A percentile compares a stretch with the other conserved stretches of the same genome.
Evolutionary conservation across 2,113 vertebrate genomes (phyloP).

Genomic region (Mormyrus iriodes): DNA sequence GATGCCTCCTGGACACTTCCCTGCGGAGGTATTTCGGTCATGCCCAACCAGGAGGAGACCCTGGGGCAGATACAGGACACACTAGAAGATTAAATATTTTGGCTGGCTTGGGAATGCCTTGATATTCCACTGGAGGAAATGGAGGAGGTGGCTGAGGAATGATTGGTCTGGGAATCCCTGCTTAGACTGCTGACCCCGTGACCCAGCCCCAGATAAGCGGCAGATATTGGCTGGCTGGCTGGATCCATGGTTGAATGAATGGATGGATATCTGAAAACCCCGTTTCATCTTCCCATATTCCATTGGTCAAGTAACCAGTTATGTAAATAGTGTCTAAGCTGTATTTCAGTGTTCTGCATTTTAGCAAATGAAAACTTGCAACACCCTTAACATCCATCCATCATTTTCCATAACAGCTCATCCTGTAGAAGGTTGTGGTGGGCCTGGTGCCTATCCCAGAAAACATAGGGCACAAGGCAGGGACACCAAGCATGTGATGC

Average conservation of each 20-base stretch:
- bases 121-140: not conserved
- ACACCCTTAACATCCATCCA: not conserved
- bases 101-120: not conserved
- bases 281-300: not conserved
- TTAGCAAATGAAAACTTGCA: not conserved
- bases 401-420: not conserved
- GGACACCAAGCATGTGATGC: not conserved
- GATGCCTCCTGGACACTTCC: not conserved
- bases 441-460: not conserved
- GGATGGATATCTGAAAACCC: not conserved
- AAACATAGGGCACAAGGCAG: not conserved
- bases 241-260: no score
- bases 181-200: no score
- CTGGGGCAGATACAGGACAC: not conserved
- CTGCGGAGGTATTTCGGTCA: not conserved
- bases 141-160: not conserved
- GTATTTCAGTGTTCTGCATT: not conserved
- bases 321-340: not conserved
- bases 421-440: not conserved
- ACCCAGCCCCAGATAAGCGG: no score
- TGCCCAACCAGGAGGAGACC: not conserved
- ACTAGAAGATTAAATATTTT: not conserved
- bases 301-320: not conserved
- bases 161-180: not conserved
- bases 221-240: no score